Conservation (phyloP, 2,888 invertebrate genomes). For the Rhogogaster chlorosoma region DNA sequence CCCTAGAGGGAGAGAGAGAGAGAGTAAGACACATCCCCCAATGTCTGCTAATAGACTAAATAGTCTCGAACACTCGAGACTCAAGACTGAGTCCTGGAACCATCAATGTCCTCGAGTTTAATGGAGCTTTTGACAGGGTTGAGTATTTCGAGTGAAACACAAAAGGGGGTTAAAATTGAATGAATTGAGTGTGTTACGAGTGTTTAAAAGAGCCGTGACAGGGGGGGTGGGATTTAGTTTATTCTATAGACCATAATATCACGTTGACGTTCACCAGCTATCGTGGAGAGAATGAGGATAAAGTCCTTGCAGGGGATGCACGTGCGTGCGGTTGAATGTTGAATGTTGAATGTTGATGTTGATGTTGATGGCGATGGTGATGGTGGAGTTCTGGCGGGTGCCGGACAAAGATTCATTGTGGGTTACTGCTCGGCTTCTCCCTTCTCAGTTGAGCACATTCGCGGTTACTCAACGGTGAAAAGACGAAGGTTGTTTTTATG, state of each 20-base stretch:
- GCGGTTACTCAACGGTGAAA: slow-evolving; percentile 63
- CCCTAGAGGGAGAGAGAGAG: neutral
- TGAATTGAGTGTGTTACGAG: neutral
- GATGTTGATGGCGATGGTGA: slow-evolving; percentile 26
- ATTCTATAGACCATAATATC: neutral
- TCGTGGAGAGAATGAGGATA: neutral
- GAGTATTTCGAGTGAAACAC: neutral
- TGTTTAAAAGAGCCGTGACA: neutral
- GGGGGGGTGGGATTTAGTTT: neutral
- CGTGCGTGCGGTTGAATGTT: neutral
- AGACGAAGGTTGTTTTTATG: slow-evolving; percentile 52
- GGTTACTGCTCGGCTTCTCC: slow-evolving; percentile 39
- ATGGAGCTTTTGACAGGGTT: neutral
- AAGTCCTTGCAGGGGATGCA: neutral
- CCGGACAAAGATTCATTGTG: slow-evolving; percentile 53
- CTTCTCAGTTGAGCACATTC: slow-evolving; percentile 62
- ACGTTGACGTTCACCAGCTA: neutral
- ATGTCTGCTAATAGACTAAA: neutral
- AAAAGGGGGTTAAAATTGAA: neutral
- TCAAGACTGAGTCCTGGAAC: neutral
- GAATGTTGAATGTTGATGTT: slow-evolving; percentile 3
- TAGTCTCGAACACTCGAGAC: neutral
- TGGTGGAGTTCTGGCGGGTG: slow-evolving; percentile 30
- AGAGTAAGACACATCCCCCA: neutral
- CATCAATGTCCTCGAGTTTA: neutral